Evolutionary conservation across 2,797 vertebrate species (phyloP).

Genomic region (Alcedo quadribrachys): DNA sequence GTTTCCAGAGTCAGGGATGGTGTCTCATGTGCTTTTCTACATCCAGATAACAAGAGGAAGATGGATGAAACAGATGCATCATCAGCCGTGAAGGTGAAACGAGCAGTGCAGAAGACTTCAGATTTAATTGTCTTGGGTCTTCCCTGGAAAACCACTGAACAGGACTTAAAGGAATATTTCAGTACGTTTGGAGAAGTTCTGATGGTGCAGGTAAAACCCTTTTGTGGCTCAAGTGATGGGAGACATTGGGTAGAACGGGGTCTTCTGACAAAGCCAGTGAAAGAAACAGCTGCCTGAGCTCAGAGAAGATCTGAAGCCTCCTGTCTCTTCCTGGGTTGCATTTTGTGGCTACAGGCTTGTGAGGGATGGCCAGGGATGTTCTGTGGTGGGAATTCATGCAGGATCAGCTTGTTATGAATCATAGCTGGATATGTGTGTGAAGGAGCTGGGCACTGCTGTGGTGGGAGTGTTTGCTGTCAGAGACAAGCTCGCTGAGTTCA

Average conservation of each 20-base stretch:
- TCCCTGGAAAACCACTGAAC: conserved; percentile 97
- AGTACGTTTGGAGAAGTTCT: conserved; percentile 97
- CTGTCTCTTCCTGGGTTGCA: not conserved
- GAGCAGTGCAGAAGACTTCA: conserved; percentile 96
- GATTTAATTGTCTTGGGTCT: conserved; percentile 96
- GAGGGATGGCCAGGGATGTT: not conserved
- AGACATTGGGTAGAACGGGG: not conserved
- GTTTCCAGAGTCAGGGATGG: not conserved
- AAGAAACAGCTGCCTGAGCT: not conserved
- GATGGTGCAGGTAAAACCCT: conserved; percentile 93
- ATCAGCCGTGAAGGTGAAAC: conserved; percentile 96
- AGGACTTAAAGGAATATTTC: conserved; percentile 98
- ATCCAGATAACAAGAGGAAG: conserved; percentile 97
- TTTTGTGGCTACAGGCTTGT: not conserved
- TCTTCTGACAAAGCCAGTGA: not conserved
- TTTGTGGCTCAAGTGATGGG: not conserved
- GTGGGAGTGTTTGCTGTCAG: not conserved
- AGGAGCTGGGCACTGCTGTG: not conserved
- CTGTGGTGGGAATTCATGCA: not conserved
- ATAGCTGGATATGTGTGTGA: not conserved
- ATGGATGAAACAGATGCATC: conserved; percentile 99
- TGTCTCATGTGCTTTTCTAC: not conserved
- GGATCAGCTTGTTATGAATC: not conserved
- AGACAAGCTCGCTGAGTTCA: not conserved
- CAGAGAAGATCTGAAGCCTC: accelerated